Base-by-base conservation (phyloP, 30 jellyfish, hydroid and myxozoan species). In the Cassiopea xamachana region DNA sequence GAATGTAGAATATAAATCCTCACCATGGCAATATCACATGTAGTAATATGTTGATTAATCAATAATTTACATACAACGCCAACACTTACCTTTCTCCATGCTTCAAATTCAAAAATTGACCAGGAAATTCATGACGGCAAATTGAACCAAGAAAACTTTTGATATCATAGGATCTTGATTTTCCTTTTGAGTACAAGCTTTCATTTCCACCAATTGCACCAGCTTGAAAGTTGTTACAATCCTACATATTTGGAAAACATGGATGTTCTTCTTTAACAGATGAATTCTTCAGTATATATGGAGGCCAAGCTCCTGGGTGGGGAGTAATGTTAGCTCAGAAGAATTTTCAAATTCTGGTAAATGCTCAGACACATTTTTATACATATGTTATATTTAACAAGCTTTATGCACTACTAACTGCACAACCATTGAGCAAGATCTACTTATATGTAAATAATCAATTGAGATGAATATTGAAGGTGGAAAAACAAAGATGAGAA, bases 141-240 rank as follows among this genome's bases (percentile, higher is more conserved):
- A 55, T 80, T 55, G 89, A 1, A 59, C 89, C 89, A 51, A 80
- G 62, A 13, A 80, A 13, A 17, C 89, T 79, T 80, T 49, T 59
- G 14, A 39, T 80, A 59, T 80, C 89, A 80, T 80, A 80, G 1
- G 6, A 1, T 1, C 51, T 6, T 14, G 89, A 80, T 43, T 80
- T 80, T 12, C 89, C 89, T 60, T 80, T 49, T 48, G 89, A 18
- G 45, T 58, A 43, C 1, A 61, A 18, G 1, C 19, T 12, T 4
- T 80, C 89, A 0, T 60, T 80, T 19, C 59, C 2, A 1, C 89
- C 89, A 80, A 80, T 46, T 1, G 89, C 62, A 1, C 89, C 89
- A 5, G 78, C 89, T 80, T 80, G 89, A 60, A 80, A 80, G 79
- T 80, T 80, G 79, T 80, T 80, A 43, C 89, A 80, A 12, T 49